Base-by-base conservation (phyloP, 2,113 vertebrate species). In the Antechinus flavipes region DNA sequence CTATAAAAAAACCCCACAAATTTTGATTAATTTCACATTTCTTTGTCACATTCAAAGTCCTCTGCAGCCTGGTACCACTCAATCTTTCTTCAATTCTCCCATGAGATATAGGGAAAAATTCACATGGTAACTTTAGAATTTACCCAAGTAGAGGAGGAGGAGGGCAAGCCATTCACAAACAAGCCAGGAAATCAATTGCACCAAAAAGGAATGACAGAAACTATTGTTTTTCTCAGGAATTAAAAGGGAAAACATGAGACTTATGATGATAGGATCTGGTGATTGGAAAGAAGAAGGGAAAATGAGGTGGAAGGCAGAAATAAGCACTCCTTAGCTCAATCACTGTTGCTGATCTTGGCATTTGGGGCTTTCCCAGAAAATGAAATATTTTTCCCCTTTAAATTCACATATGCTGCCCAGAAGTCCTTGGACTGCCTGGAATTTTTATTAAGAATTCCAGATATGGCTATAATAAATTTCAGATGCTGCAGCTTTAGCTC, bases 391-490 rank as follows among this genome's bases (percentile, higher is more conserved):
- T 84, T 84, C 68, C n/a, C 16, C 35, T 19, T 84, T 84, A 84
- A 84, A 84, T 84, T 84, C 68, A 84, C 68, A 84, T 84, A 42
- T 84, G 68, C 68, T 84, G 68, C n/a, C 68, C 68, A 84, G 68
- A 42, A 84, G 68, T 23, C 68, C n/a, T 84, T 84, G 68, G 68
- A 84, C 68, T 84, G 68, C 68, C 68, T 84, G 68, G 68, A 84
- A 84, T 84, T 84, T 84, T 84, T 84, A 84, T 84, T 84, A 84
- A 84, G n/a, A 84, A 84, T 84, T 42, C 68, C 68, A 84, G 68
- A 84, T 84, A 84, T 84, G 68, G 68, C 68, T n/a, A 42, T 23
- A 84, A 84, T 84, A 84, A 84, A 84, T 84, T 84, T 84, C 68
- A 84, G 68, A 84, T 84, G 68, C 68, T 42, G 68, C 68, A 23